Evolutionary conservation across 2,797 vertebrate genomes (phyloP).

Genomic region (Typhlichthys eigenmanni): DNA sequence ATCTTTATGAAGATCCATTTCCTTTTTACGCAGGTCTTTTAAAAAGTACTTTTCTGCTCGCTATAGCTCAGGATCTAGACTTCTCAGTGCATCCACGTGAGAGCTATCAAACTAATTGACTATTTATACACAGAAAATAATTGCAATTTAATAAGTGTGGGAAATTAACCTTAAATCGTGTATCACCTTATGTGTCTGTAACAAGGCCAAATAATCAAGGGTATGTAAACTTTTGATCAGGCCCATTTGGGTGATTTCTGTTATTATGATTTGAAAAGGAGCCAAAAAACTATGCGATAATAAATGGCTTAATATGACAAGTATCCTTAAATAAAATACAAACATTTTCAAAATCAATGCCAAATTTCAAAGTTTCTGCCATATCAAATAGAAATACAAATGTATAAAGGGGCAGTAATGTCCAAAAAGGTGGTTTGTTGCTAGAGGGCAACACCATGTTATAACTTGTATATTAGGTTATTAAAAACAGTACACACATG

Average conservation of each 20-base stretch:
- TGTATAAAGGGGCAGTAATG: too few relatives aligned
- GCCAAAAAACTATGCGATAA: neutral
- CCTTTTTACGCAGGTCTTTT: neutral
- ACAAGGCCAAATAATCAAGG: neutral
- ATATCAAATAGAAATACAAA: neutral
- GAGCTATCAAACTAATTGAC: neutral
- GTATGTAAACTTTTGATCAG: conserved; percentile 4
- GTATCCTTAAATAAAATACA: neutral
- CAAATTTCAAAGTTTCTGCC: neutral
- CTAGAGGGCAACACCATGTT: too few relatives aligned
- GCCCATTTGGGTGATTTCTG: neutral
- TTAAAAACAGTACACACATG: too few relatives aligned
- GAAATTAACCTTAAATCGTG: neutral
- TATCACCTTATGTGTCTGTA: neutral
- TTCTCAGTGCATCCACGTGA: neutral
- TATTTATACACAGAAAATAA: neutral
- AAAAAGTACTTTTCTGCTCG: conserved; percentile 9
- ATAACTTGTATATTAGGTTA: too few relatives aligned
- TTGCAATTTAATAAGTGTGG: neutral
- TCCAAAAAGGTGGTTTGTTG: too few relatives aligned
- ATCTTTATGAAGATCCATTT: conserved; percentile 13
- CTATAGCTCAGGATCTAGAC: conserved; percentile 2
- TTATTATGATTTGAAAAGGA: conserved; percentile 5
- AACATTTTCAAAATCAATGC: neutral
- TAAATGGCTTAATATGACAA: neutral